These are phyloP conservation scores for Propithecus perrieri DNA, from an alignment of 2,797 vertebrate genomes.

Conservation along the genomic window DNA sequence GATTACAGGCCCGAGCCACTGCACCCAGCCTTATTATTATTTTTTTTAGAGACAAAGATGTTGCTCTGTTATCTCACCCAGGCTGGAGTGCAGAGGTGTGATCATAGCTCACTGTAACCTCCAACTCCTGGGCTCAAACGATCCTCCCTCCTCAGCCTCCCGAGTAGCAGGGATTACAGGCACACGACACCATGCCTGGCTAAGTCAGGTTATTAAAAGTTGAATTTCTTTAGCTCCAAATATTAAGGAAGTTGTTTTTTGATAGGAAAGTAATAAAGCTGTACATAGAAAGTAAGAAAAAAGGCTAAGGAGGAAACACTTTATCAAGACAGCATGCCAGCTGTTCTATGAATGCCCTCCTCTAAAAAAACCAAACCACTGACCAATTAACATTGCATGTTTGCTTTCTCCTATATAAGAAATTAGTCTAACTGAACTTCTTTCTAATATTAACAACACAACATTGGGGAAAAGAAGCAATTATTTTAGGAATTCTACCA, in stretches of 20 bases:
- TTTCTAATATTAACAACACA: conserved; percentile 13
- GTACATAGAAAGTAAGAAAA: background rate
- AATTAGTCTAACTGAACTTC: background rate
- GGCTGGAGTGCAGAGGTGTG: too few relatives aligned
- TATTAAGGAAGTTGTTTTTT: background rate
- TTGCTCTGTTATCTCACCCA: too few relatives aligned
- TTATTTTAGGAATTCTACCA: conserved; percentile 22
- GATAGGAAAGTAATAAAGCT: conserved; percentile 45
- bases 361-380: background rate
- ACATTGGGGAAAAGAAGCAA: background rate
- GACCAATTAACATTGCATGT: background rate
- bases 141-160: too few relatives aligned
- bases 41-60: too few relatives aligned
- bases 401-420: conserved; percentile 12
- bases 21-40: too few relatives aligned
- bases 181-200: background rate
- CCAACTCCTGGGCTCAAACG: background rate
- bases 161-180: too few relatives aligned
- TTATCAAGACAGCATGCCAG: background rate
- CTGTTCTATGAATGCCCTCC: background rate
- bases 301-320: background rate
- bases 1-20: too few relatives aligned
- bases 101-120: background rate
- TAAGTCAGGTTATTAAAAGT: background rate
- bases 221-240: conserved; percentile 36